A percentile compares a stretch with the other conserved stretches of the same genome.
These are phyloP conservation scores for Opisthocomus hoazin DNA, from an alignment of 2,113 vertebrate genomes.

Conservation along the genomic window DNA sequence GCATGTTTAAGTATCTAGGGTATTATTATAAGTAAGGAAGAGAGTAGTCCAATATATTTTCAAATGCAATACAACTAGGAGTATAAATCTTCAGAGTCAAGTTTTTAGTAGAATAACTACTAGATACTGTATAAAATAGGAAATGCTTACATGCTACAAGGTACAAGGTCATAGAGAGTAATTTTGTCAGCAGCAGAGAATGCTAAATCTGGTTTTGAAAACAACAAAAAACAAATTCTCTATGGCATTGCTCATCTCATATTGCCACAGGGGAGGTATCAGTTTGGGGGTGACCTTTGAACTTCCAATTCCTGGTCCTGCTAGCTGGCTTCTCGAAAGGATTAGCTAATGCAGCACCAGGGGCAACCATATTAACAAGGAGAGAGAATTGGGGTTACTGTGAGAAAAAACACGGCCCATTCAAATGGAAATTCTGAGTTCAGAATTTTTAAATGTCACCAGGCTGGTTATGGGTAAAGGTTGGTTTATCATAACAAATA, in stretches of 20 bases:
- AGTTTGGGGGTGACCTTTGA: slow-evolving; percentile 25
- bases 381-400: slow-evolving; percentile 16
- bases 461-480: neutral
- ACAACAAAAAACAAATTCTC: neutral
- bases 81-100: neutral
- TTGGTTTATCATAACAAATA: neutral
- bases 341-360: slow-evolving; percentile 4
- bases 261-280: neutral
- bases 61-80: neutral
- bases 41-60: slow-evolving; percentile 45
- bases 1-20: slow-evolving; percentile 29
- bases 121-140: neutral
- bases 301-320: neutral
- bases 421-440: slow-evolving; percentile 25
- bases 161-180: neutral
- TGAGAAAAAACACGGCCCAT: neutral
- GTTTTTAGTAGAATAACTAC: neutral
- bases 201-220: neutral
- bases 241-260: neutral
- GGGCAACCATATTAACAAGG: neutral
- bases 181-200: neutral
- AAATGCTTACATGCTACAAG: neutral
- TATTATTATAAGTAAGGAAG: slow-evolving; percentile 40
- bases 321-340: neutral
- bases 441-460: neutral